Evolutionary conservation across 2,797 vertebrate genomes (phyloP).

Genomic region (Hippopotamyrus pictus): DNA sequence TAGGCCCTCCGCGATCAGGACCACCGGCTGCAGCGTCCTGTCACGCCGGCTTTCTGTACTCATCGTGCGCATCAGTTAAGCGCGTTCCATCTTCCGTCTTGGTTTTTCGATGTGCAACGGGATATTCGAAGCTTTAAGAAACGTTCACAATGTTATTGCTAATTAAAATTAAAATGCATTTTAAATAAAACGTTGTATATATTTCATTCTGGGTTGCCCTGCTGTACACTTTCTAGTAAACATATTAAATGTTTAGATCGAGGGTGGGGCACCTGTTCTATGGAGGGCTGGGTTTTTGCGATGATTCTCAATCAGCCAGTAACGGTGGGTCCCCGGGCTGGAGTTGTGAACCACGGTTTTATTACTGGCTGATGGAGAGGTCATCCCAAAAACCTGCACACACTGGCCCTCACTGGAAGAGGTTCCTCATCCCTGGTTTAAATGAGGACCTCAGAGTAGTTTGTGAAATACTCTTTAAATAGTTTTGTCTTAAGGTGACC

Average conservation of each 20-base stretch:
- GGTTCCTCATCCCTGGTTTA: background rate
- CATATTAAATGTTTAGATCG: background rate
- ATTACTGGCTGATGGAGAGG: background rate
- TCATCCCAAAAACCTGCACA: background rate
- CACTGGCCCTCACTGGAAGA: background rate
- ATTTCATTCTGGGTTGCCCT: background rate
- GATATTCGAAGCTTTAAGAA: constrained; percentile 37
- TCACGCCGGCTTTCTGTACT: background rate
- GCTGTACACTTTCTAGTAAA: background rate
- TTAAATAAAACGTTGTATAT: background rate
- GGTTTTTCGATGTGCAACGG: constrained; percentile 45
- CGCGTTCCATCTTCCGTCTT: background rate
- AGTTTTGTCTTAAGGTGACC: background rate
- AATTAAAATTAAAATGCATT: background rate
- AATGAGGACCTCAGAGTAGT: background rate
- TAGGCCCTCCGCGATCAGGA: background rate
- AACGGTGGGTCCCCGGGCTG: background rate
- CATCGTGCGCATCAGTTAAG: background rate
- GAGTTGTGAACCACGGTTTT: background rate
- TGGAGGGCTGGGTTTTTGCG: background rate
- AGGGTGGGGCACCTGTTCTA: background rate
- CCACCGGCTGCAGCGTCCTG: background rate
- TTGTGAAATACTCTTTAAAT: background rate
- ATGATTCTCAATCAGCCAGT: background rate
- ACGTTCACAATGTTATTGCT: constrained; percentile 46